Percentiles rank a stretch among this genome's conserved stretches.
phyloP scores from a whole-genome alignment of 2,797 vertebrate genomes.

The Melanogrammus aeglefinus region DNA sequence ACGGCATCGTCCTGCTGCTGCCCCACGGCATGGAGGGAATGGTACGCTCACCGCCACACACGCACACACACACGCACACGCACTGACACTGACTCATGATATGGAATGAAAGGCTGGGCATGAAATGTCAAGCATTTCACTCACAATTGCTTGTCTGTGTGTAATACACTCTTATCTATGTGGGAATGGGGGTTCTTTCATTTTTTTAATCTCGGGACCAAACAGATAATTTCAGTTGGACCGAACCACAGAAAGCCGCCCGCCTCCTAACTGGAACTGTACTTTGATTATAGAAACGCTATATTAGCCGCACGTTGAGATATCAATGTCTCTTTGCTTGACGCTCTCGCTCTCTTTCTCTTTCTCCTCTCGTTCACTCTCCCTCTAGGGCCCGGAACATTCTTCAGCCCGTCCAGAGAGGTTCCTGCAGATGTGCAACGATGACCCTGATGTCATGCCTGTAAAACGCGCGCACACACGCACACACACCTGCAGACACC shows the following conservation, averaged over 20 bases:
- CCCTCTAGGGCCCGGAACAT: constrained; percentile 82
- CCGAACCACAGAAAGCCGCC: too few species aligned
- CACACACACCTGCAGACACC: background rate
- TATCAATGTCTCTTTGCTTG: background rate
- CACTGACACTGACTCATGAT: background rate
- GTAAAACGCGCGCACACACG: constrained; percentile 59
- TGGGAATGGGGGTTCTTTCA: too few species aligned
- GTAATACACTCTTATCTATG: too few species aligned
- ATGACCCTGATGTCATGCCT: constrained; percentile 82
- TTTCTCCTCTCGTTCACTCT: background rate
- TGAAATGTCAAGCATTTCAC: too few species aligned
- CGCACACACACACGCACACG: background rate
- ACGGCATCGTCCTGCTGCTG: constrained; percentile 80
- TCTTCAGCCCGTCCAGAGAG: constrained; percentile 85
- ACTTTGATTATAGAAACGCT: background rate
- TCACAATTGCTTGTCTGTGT: too few species aligned
- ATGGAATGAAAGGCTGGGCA: too few species aligned
- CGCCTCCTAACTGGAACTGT: too few species aligned
- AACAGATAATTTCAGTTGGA: too few species aligned
- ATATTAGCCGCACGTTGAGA: background rate
- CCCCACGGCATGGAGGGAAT: constrained; percentile 84
- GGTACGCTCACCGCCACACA: constrained; percentile 45
- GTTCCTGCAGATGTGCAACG: constrained; percentile 89
- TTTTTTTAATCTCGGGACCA: too few species aligned
- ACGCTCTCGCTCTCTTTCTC: background rate